A percentile compares a stretch with the other conserved stretches of the same genome.
These are phyloP conservation scores for Cheilosia impressa DNA, from an alignment of 2,888 invertebrate genomes.

Conservation along the genomic window DNA sequence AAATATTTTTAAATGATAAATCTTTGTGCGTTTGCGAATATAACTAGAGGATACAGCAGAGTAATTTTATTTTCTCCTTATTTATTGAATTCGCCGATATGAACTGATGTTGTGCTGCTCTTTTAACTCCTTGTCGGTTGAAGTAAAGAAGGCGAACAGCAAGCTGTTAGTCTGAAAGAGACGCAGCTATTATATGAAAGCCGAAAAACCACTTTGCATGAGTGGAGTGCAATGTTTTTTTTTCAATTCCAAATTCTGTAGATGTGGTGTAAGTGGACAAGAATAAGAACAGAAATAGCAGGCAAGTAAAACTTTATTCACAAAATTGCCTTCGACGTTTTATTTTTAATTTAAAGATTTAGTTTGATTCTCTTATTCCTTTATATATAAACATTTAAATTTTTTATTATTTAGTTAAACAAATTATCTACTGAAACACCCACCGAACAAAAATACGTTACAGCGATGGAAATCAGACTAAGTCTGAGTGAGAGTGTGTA, in stretches of 20 bases:
- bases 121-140: conserved; percentile 29
- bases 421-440: background rate
- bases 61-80: conserved; percentile 38
- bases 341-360: background rate
- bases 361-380: background rate
- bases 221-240: conserved; percentile 39
- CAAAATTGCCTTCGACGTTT: background rate
- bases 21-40: conserved; percentile 10
- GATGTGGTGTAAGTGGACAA: background rate
- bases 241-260: conserved; percentile 16
- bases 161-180: conserved; percentile 15
- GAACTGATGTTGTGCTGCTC: conserved; percentile 26
- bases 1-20: conserved; percentile 3
- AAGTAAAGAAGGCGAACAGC: conserved; percentile 4
- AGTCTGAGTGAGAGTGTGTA: background rate
- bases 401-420: background rate
- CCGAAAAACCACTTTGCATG: conserved; percentile 49
- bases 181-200: conserved; percentile 22
- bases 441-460: conserved; percentile 12
- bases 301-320: background rate
- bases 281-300: background rate
- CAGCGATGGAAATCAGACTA: conserved; percentile 43
- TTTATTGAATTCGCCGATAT: conserved; percentile 51
- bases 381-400: background rate
- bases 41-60: conserved; percentile 20